Evolutionary conservation across 2,113 vertebrate species (phyloP).

Genomic region (Gopherus evgoodei): DNA sequence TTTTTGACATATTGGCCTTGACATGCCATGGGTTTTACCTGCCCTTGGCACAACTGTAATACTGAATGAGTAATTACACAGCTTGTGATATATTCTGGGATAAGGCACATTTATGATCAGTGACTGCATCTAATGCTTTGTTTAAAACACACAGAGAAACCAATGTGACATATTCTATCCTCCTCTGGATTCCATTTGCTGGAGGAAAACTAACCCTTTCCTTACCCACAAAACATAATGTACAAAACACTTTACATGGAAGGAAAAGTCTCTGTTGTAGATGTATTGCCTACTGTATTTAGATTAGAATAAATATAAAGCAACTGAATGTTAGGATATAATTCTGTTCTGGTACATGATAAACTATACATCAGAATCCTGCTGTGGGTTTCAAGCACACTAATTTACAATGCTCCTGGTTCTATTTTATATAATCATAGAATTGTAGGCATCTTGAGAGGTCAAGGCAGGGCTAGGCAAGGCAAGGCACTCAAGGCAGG

Average conservation of each 20-base stretch:
- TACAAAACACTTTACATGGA: background rate
- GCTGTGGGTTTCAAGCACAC: no score
- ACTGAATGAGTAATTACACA: slow-evolving; percentile 1
- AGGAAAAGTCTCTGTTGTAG: background rate
- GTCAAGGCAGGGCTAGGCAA: no score
- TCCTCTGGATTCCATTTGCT: background rate
- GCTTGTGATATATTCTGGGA: background rate
- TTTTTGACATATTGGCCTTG: background rate
- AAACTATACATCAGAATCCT: no score
- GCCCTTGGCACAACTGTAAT: background rate
- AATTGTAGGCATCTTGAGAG: no score
- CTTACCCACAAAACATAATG: background rate
- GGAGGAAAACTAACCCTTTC: background rate
- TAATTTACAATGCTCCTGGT: no score
- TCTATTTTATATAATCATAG: no score
- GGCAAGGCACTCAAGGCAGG: no score
- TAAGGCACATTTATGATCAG: background rate
- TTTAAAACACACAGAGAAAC: background rate
- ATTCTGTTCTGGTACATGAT: background rate
- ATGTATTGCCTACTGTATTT: background rate
- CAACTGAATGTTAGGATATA: background rate
- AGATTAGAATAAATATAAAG: background rate
- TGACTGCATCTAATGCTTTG: slow-evolving; percentile 2
- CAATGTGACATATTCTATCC: background rate
- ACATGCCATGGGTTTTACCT: background rate